Base-by-base conservation (phyloP, 2,113 vertebrate species). In the Prionailurus bengalensis region DNA sequence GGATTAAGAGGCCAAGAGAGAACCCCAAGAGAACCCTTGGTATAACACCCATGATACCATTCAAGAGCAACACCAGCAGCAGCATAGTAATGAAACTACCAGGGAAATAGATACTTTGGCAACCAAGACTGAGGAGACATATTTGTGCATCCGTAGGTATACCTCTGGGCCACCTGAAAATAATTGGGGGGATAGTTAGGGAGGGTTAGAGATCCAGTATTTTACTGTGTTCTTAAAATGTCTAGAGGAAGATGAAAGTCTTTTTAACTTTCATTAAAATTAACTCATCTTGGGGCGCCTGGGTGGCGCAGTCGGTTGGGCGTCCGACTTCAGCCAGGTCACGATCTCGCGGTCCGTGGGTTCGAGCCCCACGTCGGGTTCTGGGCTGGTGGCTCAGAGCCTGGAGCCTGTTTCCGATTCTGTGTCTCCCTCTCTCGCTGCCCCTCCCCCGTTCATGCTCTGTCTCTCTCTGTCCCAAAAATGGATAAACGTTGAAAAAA, bases 221-320 rank as follows among this genome's bases (percentile, higher is more conserved):
- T 79, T 96, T n/a, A 85, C 17, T 65, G 2, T 53, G 73, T 80
- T 84, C 31, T 90, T 87, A 4, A 4, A 83, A 83, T 84, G 82
- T 91, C 70, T 70, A 85, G 17, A 23, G 21, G 42, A 21, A 82
- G 4, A 73, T 8, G 84, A 23, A 97, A 70, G 39, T 58, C 21
- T 53, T 58, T 84, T 83, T 84, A 79, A 92, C 80, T 92, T 91
- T 92, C 14, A 80, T 55, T 66, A 88, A 65, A 96, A 76, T 81
- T 68, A 81, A 88, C 51, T 51, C 4, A 33, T 48, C 58, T 89
- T 92, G 36, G 36, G 36, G 36, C 36, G 36, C 36, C 36, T 36
- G 36, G 36, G 36, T 36, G 36, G 36, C 36, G 36, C 36, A 36
- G 36, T 36, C 36, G 36, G 36, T 36, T 36, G 36, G 36, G 36